These are phyloP conservation scores for Gambusia holbrooki DNA, from an alignment of 2,113 vertebrate genomes.

Conservation along the genomic window DNA sequence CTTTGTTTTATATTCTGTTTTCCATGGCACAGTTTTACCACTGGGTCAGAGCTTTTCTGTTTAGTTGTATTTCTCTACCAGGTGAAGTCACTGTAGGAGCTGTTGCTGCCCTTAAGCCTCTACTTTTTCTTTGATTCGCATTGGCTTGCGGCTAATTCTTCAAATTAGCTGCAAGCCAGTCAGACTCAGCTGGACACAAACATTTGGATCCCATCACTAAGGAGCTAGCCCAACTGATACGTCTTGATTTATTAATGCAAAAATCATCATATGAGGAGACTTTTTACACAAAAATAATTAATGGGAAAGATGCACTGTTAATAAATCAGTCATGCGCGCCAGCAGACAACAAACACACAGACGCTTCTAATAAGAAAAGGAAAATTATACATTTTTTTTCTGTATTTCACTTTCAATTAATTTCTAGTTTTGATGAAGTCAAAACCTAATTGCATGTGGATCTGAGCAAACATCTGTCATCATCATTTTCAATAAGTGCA, in stretches of 20 bases:
- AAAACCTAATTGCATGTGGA: slow-evolving; percentile 75
- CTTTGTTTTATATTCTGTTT: too few species aligned
- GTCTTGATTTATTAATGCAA: slow-evolving; percentile 33
- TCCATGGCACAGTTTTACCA: too few species aligned
- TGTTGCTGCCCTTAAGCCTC: too few species aligned
- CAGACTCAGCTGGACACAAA: not conserved
- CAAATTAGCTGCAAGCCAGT: too few species aligned
- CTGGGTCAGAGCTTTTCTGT: too few species aligned
- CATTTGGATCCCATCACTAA: not conserved
- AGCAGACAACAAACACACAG: slow-evolving; percentile 36
- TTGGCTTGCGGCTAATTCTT: too few species aligned
- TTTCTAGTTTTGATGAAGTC: slow-evolving; percentile 78
- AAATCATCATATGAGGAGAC: slow-evolving; percentile 13
- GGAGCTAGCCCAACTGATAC: not conserved
- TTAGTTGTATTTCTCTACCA: too few species aligned
- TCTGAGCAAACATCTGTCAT: slow-evolving; percentile 79
- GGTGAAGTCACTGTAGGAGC: too few species aligned
- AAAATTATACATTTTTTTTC: slow-evolving; percentile 59
- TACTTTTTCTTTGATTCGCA: too few species aligned
- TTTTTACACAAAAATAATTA: slow-evolving; percentile 32
- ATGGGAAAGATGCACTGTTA: slow-evolving; percentile 27
- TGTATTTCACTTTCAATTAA: slow-evolving; percentile 75
- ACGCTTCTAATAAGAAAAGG: slow-evolving; percentile 35
- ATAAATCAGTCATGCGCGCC: slow-evolving; percentile 38
- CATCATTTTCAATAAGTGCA: slow-evolving; percentile 77